Conservation (phyloP, 2,888 invertebrate genomes). For the Meganola albula region DNA sequence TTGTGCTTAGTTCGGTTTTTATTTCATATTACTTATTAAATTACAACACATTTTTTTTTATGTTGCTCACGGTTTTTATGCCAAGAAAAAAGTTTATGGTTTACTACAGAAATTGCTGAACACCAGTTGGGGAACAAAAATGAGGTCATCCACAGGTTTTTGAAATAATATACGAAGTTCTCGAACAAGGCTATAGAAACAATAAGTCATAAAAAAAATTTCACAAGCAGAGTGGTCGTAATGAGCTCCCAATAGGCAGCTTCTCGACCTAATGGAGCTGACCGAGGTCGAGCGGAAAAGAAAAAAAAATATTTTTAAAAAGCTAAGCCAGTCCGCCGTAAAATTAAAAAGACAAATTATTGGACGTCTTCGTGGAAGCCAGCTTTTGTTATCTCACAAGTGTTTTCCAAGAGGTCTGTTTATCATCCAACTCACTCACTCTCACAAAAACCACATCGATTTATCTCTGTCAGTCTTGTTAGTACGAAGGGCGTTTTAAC, state of each 20-base stretch:
- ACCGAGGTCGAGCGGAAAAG: slow-evolving; percentile 57
- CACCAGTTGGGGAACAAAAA: slow-evolving; percentile 21
- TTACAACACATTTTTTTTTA: slow-evolving; percentile 55
- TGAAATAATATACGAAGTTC: slow-evolving; percentile 40
- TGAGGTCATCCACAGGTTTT: slow-evolving; percentile 32
- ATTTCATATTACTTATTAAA: slow-evolving; percentile 63
- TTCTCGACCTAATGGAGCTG: slow-evolving; percentile 64
- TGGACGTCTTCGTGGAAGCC: slow-evolving; percentile 75
- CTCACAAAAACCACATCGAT: slow-evolving; percentile 44
- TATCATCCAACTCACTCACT: slow-evolving; percentile 55
- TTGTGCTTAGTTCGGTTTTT: slow-evolving; percentile 62
- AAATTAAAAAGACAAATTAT: slow-evolving; percentile 79
- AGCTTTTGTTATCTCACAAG: slow-evolving; percentile 77
- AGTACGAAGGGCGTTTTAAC: slow-evolving; percentile 64
- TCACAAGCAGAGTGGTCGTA: slow-evolving; percentile 54
- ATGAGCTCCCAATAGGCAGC: slow-evolving; percentile 62
- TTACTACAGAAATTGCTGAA: slow-evolving; percentile 23
- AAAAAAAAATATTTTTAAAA: slow-evolving; percentile 68
- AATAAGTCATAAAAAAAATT: slow-evolving; percentile 68
- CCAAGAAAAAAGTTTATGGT: slow-evolving; percentile 17
- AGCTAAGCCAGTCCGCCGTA: slow-evolving; percentile 72
- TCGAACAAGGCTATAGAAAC: slow-evolving; percentile 55
- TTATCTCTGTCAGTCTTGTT: slow-evolving; percentile 69
- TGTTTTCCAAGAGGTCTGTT: slow-evolving; percentile 76
- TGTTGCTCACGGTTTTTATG: slow-evolving; percentile 25